Evolutionary conservation across 1,140 invertebrate genomes (phyloP), one percentile per base, ranked within the genome.

Genomic region (Brachionus angularis): DNA sequence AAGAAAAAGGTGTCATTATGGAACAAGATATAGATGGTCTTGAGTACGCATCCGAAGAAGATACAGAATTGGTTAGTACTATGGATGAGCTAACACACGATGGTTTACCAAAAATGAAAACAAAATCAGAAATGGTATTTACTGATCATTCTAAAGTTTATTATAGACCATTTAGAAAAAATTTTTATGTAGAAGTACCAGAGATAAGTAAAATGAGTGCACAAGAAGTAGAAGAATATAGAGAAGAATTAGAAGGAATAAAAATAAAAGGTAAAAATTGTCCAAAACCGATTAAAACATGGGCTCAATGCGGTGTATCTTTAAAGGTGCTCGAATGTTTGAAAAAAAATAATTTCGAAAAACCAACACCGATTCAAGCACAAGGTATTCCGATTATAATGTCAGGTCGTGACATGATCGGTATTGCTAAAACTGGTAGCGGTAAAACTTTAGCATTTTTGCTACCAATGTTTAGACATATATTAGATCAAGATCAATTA

Each of bases 311-410:
- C 80, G 96, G 96, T 33, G 91, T 98, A 1, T 93, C 91, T 53
- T 94, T 93, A 77, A 97, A 96, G 79, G 89, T 98, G 78, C 82
- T 98, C 78, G 93, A 97, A 75, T 86, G 92, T 73, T 80, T 99
- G 21, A 96, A 94, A 79, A 84, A 84, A 73, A 83, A 94, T 34
- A 86, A 86, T 71, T 98, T 95, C 80, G 91, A 95, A 74, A 97
- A 96, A 81, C 96, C 96, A 3, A 99, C 96, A 3, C 96, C 96
- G 0, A 98, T 99, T 77, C 96, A 99, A 81, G 87, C 91, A 50
- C 96, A 99, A 83, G 94, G 94, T 8, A 93, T 99, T 79, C 96
- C 96, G 27, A 90, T 93, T n/a, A 92, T 98, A 73, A 97, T 99
- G 94, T 94, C 89, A 71, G 88, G 88, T 21, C 79, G 94, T 64